Base-by-base conservation (phyloP, 92 coral and sea anemone genomes). In the Diadumene lineata region DNA sequence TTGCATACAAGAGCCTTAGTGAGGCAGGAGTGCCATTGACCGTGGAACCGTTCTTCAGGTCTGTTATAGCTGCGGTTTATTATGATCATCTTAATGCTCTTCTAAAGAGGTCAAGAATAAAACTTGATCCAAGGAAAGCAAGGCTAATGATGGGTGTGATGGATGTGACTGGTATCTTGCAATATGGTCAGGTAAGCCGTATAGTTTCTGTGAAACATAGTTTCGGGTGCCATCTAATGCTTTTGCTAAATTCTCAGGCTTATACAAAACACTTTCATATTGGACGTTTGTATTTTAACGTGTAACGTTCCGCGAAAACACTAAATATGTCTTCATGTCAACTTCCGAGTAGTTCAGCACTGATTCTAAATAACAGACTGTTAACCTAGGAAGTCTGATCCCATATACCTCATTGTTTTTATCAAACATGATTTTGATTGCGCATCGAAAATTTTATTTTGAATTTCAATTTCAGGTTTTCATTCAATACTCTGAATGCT, bases 131-230 rank as follows among this genome's bases (percentile, higher is more conserved):
- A 16, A 85, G 76, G 60, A 86, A 86, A 68, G 92, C 99, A 25
- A 90, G 99, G 18, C 89, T 96, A 50, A 89, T 96, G 99, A 89
- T 96, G 83, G 99, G 99, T 43, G 99, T 96, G 61, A 91, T 96
- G 96, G 99, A 96, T 69, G 99, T 92, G 70, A 85, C 99, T 7
- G 99, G 96, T 22, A 68, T 70, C 18, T 80, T 96, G 15, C 76
- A 86, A 60, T 78, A 79, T 72, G 99, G 99, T 34, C 86, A 94
- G 85, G 98, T 93, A 10, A 66, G n/a, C n/a, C n/a, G n/a, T n/a
- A n/a, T n/a, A n/a, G n/a, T n/a, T n/a, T n/a, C n/a, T n/a, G n/a
- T n/a, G n/a, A n/a, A n/a, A n/a, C n/a, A n/a, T n/a, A n/a, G n/a
- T n/a, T n/a, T n/a, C n/a, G n/a, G n/a, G n/a, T n/a, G n/a, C n/a